A percentile compares a stretch with the other conserved stretches of the same genome.
Evolutionary conservation across 2,113 vertebrate genomes (phyloP).

Genomic region (Dinomys branickii): DNA sequence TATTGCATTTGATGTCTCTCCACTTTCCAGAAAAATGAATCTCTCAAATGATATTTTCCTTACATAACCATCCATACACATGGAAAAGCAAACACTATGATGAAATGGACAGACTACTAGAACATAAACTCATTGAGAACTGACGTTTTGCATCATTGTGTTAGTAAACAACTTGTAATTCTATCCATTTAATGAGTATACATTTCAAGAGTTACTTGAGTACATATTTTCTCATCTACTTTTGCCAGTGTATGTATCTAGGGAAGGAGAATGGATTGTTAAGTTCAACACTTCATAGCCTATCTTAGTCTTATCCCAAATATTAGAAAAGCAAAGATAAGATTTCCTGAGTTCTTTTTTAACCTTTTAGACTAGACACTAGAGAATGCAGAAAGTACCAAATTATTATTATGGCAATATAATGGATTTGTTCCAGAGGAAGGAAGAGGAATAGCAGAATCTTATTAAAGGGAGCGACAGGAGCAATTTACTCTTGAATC

Average conservation of each 20-base stretch:
- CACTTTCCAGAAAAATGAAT: background rate
- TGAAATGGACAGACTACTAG: background rate
- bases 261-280: background rate
- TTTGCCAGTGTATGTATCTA: background rate
- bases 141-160: background rate
- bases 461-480: background rate
- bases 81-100: background rate
- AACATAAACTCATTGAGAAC: conserved; percentile 21
- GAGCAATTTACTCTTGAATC: background rate
- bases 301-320: background rate
- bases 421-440: background rate
- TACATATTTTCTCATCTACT: background rate
- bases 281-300: background rate
- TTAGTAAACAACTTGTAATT: background rate
- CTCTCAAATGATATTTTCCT: background rate
- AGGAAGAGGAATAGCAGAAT: conserved; percentile 9
- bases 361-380: background rate
- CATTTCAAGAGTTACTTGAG: background rate
- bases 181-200: background rate
- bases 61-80: background rate
- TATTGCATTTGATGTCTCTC: conserved; percentile 16
- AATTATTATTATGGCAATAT: background rate
- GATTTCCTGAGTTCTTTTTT: conserved; percentile 14
- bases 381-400: background rate
- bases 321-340: conserved; percentile 20